Base-by-base conservation (phyloP, 2,797 vertebrate species). In the Protonibea diacanthus region DNA sequence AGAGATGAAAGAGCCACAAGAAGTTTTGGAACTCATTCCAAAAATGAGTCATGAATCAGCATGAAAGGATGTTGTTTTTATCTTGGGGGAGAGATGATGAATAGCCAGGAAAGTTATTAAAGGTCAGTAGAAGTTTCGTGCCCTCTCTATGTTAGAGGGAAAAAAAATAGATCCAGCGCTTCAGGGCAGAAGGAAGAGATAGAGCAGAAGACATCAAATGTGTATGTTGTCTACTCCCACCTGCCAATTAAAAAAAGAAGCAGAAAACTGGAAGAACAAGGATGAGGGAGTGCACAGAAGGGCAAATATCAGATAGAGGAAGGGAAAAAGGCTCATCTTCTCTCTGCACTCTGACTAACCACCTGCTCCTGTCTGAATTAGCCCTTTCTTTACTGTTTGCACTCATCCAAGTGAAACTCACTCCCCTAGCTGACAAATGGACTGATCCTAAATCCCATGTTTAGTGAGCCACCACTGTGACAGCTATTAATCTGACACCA, bases 331-430 rank as follows among this genome's bases (percentile, higher is more conserved):
- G 60, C 71, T 2, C 44, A 76, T 53, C 53, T 57, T 74, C 86
- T 91, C 90, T 68, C 80, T 76, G 78, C 80, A 52, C 74, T 83
- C 80, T 69, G 81, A 86, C 86, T 77, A 90, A 92, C 91, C 92
- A 91, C 92, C 92, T 93, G 92, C 88, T 89, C 92, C 80, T 48
- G 70, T 80, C 88, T 93, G 89, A 95, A 93, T 94, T 89, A 91
- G 90, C 88, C 81, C 90, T 92, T 93, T 93, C 89, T 92, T 93
- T 89, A 90, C 83, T 78, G 90, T 92, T 92, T 90, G 80, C 86
- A 89, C 82, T 83, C 89, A 78, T 79, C 85, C 85, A 80, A 87
- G 90, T 89, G 90, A 92, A 92, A 94, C 89, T 82, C 79, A 79
- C 87, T 91, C 91, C 89, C 88, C 49, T 42, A 17, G 64, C 81